A percentile compares a stretch with the other conserved stretches of the same genome.
Evolutionary conservation across 1,140 invertebrate genomes (phyloP).

Genomic region (Panagrolaimus sp.): DNA sequence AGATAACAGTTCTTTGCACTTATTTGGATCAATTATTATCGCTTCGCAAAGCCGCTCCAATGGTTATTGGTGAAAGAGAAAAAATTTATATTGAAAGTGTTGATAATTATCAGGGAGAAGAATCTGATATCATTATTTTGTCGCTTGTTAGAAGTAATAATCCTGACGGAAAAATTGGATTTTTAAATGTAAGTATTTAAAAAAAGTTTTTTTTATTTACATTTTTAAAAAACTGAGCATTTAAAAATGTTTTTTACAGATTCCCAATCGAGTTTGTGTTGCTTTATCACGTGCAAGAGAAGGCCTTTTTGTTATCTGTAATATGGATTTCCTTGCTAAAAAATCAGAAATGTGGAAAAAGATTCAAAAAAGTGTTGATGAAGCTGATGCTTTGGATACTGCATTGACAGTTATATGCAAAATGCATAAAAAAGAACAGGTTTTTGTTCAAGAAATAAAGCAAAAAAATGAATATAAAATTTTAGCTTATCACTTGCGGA

Average conservation of each 20-base stretch:
- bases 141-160: slow-evolving; percentile 63
- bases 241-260: neutral
- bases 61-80: slow-evolving; percentile 29
- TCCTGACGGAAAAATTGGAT: slow-evolving; percentile 68
- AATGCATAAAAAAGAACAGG: slow-evolving; percentile 57
- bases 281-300: slow-evolving; percentile 73
- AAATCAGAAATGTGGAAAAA: slow-evolving; percentile 60
- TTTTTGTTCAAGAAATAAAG: slow-evolving; percentile 58
- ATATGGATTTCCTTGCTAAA: slow-evolving; percentile 65
- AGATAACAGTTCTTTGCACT: slow-evolving; percentile 60
- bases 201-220: no score
- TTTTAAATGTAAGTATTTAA: slow-evolving; percentile 62
- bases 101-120: slow-evolving; percentile 79
- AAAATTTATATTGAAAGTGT: slow-evolving; percentile 65
- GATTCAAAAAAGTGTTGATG: slow-evolving; percentile 47
- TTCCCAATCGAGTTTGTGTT: neutral
- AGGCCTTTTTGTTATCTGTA: slow-evolving; percentile 69
- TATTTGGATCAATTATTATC: slow-evolving; percentile 59
- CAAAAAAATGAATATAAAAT: slow-evolving; percentile 60
- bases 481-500: slow-evolving; percentile 20
- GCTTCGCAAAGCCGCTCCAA: slow-evolving; percentile 37
- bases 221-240: no score
- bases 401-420: slow-evolving; percentile 59
- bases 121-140: slow-evolving; percentile 72
- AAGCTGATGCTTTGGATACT: slow-evolving; percentile 29